phyloP scores from a whole-genome alignment of 2,113 vertebrate species.

The Uria lomvia region DNA sequence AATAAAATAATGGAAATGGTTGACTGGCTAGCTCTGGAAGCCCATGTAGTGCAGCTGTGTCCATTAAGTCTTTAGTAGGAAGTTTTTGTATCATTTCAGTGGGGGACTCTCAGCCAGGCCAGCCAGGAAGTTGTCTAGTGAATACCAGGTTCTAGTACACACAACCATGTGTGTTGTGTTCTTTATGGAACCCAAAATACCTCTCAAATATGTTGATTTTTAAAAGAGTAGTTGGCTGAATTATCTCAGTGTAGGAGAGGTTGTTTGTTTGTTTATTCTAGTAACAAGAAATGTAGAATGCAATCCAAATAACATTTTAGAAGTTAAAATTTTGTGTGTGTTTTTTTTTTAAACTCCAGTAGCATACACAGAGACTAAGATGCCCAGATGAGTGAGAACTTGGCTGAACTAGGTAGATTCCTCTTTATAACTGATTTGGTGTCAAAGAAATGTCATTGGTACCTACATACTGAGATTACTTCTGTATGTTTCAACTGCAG shows the following conservation, averaged over 20 bases:
- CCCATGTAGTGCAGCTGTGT: neutral
- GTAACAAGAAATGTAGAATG: neutral
- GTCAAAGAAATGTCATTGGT: neutral
- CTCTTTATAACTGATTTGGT: neutral
- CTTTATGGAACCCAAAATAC: neutral
- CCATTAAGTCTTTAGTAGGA: neutral
- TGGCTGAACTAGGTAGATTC: neutral
- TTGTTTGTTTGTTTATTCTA: neutral
- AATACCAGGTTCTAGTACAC: neutral
- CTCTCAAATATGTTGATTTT: neutral
- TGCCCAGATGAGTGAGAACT: neutral
- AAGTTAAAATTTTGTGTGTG: neutral
- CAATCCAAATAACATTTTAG: neutral
- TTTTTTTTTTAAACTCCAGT: neutral
- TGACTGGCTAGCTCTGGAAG: neutral
- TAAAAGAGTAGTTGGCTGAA: neutral
- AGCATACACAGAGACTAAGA: neutral
- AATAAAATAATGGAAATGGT: neutral
- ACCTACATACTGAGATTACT: neutral
- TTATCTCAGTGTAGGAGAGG: neutral
- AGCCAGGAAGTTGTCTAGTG: neutral
- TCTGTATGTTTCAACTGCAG: constrained; percentile 23
- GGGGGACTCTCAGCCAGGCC: neutral
- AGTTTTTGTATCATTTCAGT: neutral
- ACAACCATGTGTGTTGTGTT: neutral